Evolutionary conservation across 2,888 invertebrate species (phyloP), one percentile per base, ranked within the genome.

Genomic region (Acanthosepion lycidas): DNA sequence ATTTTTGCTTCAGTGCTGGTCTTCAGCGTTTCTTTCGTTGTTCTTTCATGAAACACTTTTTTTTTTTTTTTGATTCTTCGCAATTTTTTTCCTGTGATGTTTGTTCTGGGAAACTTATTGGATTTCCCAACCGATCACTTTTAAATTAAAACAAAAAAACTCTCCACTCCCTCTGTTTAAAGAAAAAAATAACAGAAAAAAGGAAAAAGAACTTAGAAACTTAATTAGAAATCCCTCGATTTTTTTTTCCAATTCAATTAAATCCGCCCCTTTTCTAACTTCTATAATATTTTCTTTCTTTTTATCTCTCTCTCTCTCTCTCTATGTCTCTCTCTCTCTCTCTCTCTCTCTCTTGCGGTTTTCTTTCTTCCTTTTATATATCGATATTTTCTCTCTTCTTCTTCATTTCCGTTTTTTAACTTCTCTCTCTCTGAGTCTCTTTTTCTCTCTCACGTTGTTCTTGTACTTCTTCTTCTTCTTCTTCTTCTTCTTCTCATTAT

Each of bases 361-460:
- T 4, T 64, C 28, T 0, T 26, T 64, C 28, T 26, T 64, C n/a
- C 18, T 28, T 78, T n/a, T n/a, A 20, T 20, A 20, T 55, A 15
- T 18, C 55, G 8, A 15, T n/a, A 0, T 78, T 23, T 59, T 20
- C 23, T 59, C 59, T 59, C 15, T 78, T 6, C 1, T n/a, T 15
- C 15, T 5, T 78, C 15, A 5, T 0, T 1, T n/a, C 23, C 20
- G 4, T 26, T 33, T n/a, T 18, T 0, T 6, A 23, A 3, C 20
- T 6, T 3, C 23, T 59, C 23, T 59, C 23, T 78, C 4, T 78
- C 23, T n/a, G n/a, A 4, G 1, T 59, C 6, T 59, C 59, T 23
- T 0, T 23, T 23, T 23, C 4, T 6, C 59, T 3, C 4, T 23
- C 15, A 4, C 5, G 0, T 9, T n/a, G 1, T n/a, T 78, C 0